Evolutionary conservation across 2,888 invertebrate genomes (phyloP).

Genomic region (Philhelius pedissequus): DNA sequence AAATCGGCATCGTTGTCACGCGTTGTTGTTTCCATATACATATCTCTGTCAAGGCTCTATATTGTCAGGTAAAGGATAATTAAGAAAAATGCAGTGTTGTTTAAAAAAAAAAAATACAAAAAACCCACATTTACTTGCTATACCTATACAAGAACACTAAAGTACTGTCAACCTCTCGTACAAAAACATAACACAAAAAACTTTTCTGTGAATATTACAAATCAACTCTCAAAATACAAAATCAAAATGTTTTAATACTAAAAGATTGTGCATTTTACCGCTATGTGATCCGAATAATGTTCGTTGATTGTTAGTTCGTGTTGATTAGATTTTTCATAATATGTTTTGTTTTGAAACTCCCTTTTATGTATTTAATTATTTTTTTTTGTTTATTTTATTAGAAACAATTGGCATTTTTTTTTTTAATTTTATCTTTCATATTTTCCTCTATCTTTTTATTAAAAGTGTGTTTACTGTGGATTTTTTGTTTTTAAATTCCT

Average conservation of each 20-base stretch:
- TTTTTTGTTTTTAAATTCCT: slow-evolving; percentile 31
- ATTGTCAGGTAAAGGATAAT: slow-evolving; percentile 78
- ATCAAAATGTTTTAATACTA: slow-evolving; percentile 8
- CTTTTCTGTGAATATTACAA: slow-evolving; percentile 14
- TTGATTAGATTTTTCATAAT: slow-evolving; percentile 52
- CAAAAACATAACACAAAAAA: slow-evolving; percentile 3
- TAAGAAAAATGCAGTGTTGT: slow-evolving; percentile 63
- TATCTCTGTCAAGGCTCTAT: slow-evolving; percentile 77
- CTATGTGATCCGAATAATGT: slow-evolving; percentile 66
- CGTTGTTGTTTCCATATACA: slow-evolving; percentile 63
- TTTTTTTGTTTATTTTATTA: slow-evolving; percentile 2
- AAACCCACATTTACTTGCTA: slow-evolving; percentile 33
- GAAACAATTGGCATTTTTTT: slow-evolving; percentile 36
- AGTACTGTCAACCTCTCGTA: slow-evolving; percentile 29
- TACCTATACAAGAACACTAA: slow-evolving; percentile 64
- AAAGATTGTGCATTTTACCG: slow-evolving; percentile 61
- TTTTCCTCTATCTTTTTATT: slow-evolving; percentile 34
- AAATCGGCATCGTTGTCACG: slow-evolving; percentile 60
- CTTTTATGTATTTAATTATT: neutral
- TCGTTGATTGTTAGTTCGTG: slow-evolving; percentile 67
- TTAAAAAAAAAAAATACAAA: slow-evolving; percentile 39
- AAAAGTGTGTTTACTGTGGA: slow-evolving; percentile 71
- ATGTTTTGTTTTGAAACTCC: slow-evolving; percentile 4
- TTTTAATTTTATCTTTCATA: neutral
- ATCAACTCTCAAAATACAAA: slow-evolving; percentile 14